Evolutionary conservation across 2,113 vertebrate genomes (phyloP).

Genomic region (Heterotilapia buettikoferi): DNA sequence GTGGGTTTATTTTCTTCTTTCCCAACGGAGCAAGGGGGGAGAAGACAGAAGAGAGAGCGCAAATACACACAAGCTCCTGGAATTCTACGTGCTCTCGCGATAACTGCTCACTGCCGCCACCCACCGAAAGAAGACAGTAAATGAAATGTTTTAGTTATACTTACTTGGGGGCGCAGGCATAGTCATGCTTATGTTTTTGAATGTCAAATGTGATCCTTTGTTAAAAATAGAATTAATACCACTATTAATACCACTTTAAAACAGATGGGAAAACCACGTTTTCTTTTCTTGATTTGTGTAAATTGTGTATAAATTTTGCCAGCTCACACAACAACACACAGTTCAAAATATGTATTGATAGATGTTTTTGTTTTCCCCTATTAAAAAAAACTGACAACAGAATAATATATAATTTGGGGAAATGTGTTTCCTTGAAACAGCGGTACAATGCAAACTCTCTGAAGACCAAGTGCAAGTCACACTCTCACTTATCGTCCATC

Average conservation of each 20-base stretch:
- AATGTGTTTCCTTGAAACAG: background rate
- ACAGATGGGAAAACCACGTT: background rate
- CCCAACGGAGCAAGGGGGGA: slow-evolving; percentile 48
- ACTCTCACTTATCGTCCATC: background rate
- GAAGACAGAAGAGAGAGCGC: background rate
- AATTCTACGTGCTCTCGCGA: slow-evolving; percentile 66
- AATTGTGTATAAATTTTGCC: background rate
- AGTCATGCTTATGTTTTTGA: background rate
- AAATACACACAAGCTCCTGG: slow-evolving; percentile 17
- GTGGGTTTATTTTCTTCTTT: slow-evolving; percentile 65
- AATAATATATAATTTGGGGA: background rate
- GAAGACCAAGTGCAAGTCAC: background rate
- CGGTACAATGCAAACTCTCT: background rate
- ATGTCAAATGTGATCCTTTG: background rate
- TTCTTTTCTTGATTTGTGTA: background rate
- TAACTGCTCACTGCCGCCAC: slow-evolving; percentile 27
- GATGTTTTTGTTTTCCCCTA: background rate
- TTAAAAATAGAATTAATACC: background rate
- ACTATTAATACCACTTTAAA: background rate
- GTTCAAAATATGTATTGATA: background rate
- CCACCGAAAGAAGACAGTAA: background rate
- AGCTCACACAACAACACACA: background rate
- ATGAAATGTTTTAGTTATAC: background rate
- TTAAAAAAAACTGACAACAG: background rate
- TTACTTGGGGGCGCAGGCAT: background rate